phyloP scores from a whole-genome alignment of 2,888 invertebrate genomes.

The Carterocephalus palaemon region DNA sequence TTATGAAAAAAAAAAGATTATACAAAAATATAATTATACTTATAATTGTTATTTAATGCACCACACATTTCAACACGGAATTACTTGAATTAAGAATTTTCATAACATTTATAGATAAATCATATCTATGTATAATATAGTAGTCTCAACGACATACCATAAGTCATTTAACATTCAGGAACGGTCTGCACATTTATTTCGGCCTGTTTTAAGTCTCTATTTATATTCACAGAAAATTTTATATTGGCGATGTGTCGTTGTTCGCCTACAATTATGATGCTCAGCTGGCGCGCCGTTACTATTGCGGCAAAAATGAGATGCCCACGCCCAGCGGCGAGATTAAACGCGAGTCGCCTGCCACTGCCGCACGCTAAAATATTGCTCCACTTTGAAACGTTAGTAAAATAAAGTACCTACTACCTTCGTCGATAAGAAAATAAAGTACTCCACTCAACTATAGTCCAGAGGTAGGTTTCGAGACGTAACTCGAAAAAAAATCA shows the following conservation, averaged over 20 bases:
- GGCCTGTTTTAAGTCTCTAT: background rate
- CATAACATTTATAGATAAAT: too few relatives aligned
- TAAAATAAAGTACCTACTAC: conserved; percentile 49
- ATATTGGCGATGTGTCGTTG: background rate
- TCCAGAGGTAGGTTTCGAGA: too few relatives aligned
- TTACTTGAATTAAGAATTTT: too few relatives aligned
- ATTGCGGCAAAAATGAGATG: conserved; percentile 46
- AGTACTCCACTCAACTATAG: conserved; percentile 23
- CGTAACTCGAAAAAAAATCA: conserved; percentile 29
- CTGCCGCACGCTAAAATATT: conserved; percentile 56
- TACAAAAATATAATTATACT: too few relatives aligned
- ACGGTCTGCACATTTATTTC: too few relatives aligned
- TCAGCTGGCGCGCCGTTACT: conserved; percentile 14
- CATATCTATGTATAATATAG: too few relatives aligned
- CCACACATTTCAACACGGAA: too few relatives aligned
- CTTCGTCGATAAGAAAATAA: conserved; percentile 35
- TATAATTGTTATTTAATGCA: conserved; percentile 6
- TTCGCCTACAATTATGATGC: conserved; percentile 13
- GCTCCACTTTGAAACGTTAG: conserved; percentile 50
- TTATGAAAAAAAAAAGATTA: too few relatives aligned
- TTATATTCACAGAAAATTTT: background rate
- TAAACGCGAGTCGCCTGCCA: conserved; percentile 49
- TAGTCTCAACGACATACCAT: too few relatives aligned
- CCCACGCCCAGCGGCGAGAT: conserved; percentile 49
- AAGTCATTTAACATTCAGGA: too few relatives aligned